Evolutionary conservation across 2,797 vertebrate species (phyloP).

Genomic region (Propithecus perrieri): DNA sequence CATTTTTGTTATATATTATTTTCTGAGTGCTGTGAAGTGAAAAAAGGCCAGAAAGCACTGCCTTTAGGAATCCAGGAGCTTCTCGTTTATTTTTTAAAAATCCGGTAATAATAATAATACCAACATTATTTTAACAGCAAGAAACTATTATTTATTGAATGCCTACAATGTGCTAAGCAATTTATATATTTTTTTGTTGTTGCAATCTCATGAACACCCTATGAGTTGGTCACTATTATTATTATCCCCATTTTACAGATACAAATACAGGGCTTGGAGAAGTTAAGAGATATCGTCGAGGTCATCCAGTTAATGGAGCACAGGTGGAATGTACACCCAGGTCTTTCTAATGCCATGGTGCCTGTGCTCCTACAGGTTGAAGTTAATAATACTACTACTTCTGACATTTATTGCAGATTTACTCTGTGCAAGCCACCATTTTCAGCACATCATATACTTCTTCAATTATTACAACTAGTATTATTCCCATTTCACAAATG

Average conservation of each 20-base stretch:
- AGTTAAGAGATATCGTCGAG: background rate
- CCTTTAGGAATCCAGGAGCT: background rate
- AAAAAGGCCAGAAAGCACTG: background rate
- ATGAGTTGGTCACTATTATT: background rate
- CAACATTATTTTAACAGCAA: conserved; percentile 21
- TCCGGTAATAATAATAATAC: conserved; percentile 9
- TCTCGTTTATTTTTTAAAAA: background rate
- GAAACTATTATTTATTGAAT: background rate
- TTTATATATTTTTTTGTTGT: background rate
- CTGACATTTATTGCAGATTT: background rate
- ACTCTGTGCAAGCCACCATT: background rate
- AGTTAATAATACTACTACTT: background rate
- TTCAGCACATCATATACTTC: background rate
- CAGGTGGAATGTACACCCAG: background rate
- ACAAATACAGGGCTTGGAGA: background rate
- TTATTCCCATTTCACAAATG: background rate
- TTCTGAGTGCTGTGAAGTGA: conserved; percentile 22
- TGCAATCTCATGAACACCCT: background rate
- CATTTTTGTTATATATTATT: background rate
- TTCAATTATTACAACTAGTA: background rate
- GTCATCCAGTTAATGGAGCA: background rate
- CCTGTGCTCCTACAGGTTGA: background rate
- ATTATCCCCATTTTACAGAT: background rate
- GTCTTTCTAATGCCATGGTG: background rate
- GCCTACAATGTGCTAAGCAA: conserved; percentile 16